Base-by-base conservation (phyloP, 2,888 invertebrate species). In the Icerya purchasi region DNA sequence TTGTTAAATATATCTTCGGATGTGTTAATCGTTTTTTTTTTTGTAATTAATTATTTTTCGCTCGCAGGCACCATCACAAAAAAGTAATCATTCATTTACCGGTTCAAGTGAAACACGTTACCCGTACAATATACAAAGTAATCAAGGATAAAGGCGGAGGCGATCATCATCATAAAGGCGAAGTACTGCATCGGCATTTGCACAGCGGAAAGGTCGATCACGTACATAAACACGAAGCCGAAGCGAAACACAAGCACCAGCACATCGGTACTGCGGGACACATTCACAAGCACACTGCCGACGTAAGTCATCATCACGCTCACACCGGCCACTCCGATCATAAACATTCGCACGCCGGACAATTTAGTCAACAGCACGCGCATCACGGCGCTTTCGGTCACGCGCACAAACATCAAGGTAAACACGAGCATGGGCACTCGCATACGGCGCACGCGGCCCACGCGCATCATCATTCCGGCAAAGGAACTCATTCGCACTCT, bases 81-180 rank as follows among this genome's bases (percentile, higher is more conserved):
- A 79, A 79, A 66, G 80, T 83, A 3, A 76, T 80, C 5, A 80
- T 83, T 63, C 80, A 80, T 67, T 78, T 83, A 20, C 83, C 83
- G 1, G 78, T 78, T 67, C 77, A 78, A 65, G 76, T 82, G 63
- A 82, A 83, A 71, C 81, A 81, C 65, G 83, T 83, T 68, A 81
- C 80, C 0, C 83, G 83, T 68, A 83, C 81, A 0, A 75, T 83
- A n/a, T 81, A 78, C 72, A 83, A 82, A 69, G 78, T 81, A 0
- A 73, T 83, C 50, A 60, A 62, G 5, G 52, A 54, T 61, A 19
- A 61, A 59, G 25, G 62, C 59, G 3, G 61, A 58, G 20, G 62
- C 64, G 64, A 67, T 51, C 67, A 68, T 60, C 67, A 67, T 54
- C 67, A 66, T 54, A 65, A 52, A 10, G 58, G 61, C 23, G 53